phyloP scores from a whole-genome alignment of 2,113 vertebrate genomes.

The Chionis minor region DNA sequence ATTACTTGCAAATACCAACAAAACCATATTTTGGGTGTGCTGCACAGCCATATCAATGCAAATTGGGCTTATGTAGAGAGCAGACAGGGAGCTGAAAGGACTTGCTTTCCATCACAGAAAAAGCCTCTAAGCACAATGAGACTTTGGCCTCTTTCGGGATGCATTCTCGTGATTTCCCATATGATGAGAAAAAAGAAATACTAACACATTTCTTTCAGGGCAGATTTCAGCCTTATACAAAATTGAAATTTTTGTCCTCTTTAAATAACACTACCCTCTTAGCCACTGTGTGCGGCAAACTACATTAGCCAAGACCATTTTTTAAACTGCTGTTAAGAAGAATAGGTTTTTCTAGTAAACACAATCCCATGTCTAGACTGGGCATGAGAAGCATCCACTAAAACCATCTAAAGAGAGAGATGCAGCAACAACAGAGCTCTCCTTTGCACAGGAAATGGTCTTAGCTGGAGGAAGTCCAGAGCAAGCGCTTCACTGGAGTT shows the following conservation, averaged over 20 bases:
- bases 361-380: not conserved
- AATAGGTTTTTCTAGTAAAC: not conserved
- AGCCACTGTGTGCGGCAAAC: not conserved
- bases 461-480: not conserved
- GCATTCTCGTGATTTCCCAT: not conserved
- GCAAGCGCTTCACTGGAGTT: not conserved
- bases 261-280: not conserved
- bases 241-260: not conserved
- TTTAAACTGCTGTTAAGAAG: not conserved
- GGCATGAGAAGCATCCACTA: not conserved
- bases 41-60: not conserved
- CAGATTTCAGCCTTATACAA: not conserved
- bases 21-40: not conserved
- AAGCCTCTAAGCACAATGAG: not conserved
- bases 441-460: not conserved
- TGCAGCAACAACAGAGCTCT: not conserved
- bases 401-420: not conserved
- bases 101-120: not conserved
- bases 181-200: not conserved
- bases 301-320: not conserved
- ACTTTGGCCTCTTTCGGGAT: not conserved
- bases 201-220: not conserved
- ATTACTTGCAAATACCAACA: slow-evolving; percentile 4
- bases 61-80: not conserved
- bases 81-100: not conserved